Evolutionary conservation across 2,113 vertebrate genomes (phyloP).

Genomic region (Eudorcas thomsonii): DNA sequence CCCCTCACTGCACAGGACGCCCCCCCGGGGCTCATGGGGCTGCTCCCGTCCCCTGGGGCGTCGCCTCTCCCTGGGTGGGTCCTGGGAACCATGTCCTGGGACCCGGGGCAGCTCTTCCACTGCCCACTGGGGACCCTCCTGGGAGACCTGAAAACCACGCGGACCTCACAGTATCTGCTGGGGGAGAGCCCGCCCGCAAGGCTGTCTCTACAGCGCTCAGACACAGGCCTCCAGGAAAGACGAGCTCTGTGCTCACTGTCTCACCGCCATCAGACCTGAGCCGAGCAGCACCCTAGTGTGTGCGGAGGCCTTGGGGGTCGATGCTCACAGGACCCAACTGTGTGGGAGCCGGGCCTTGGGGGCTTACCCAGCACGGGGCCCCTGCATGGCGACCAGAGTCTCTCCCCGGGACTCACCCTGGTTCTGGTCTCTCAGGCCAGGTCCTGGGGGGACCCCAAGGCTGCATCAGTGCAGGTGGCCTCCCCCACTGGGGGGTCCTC

Average conservation of each 20-base stretch:
- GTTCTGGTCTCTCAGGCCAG: background rate
- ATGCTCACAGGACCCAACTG: background rate
- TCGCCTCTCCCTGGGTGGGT: background rate
- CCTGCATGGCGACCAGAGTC: background rate
- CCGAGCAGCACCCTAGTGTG: background rate
- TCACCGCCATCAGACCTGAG: background rate
- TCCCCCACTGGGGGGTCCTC: background rate
- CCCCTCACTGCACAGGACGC: background rate
- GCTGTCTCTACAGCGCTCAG: background rate
- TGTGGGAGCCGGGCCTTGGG: background rate
- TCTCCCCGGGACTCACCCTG: background rate
- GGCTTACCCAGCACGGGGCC: background rate
- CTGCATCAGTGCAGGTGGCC: background rate
- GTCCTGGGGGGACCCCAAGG: background rate
- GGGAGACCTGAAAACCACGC: background rate
- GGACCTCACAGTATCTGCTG: rapidly evolving
- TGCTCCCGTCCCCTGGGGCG: background rate
- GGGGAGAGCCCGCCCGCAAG: background rate
- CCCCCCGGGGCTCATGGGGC: background rate
- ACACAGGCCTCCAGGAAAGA: background rate
- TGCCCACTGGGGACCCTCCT: background rate
- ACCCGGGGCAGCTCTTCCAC: background rate
- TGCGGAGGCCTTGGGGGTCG: too few species aligned
- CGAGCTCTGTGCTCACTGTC: background rate
- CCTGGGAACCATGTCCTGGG: background rate